Evolutionary conservation across 1,140 invertebrate species (phyloP), one percentile per base, ranked within the genome.

Genomic region (Coelopa frigida): DNA sequence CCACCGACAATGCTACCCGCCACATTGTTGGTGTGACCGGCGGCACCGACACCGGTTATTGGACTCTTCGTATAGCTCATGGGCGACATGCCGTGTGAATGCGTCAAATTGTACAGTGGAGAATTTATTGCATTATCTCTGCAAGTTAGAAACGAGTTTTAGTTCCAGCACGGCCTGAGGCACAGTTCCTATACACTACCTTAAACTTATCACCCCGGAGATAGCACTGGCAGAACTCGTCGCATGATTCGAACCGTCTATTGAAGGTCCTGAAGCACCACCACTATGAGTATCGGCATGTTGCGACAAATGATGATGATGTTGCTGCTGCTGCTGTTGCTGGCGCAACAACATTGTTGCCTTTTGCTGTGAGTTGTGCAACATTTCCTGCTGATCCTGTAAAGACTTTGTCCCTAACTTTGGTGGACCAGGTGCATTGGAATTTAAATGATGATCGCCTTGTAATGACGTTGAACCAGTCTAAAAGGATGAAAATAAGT

Each of bases 381-480:
- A 43, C 21, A 45, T 26, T 23, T 49, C 38, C 8, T 49, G 31
- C 18, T 46, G 38, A 26, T 61, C 59, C 50, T n/a, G n/a, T n/a
- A n/a, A n/a, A n/a, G n/a, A n/a, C n/a, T 68, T 68, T 20, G 53
- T 46, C 10, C 44, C 31, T 6, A 58, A 32, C 17, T 54, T 52
- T 44, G 76, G 73, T 37, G 77, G 76, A 42, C 73, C 75, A 10
- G 76, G 73, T 45, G 78, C 71, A 66, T 78, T 78, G 54, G 65
- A 68, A 48, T 68, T 68, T 10, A 66, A 46, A 57, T 68, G 65
- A 52, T 66, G 64, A 50, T 68, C 65, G 23, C 31, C 44, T 51
- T 66, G 61, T 51, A 56, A 57, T 26, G 50, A 50, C 50, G 65
- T 46, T 38, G 60, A 58, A n/a, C n/a, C n/a, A n/a, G n/a, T n/a